phyloP scores from a whole-genome alignment of 2,797 vertebrate genomes.

The Anomalospiza imberbis region DNA sequence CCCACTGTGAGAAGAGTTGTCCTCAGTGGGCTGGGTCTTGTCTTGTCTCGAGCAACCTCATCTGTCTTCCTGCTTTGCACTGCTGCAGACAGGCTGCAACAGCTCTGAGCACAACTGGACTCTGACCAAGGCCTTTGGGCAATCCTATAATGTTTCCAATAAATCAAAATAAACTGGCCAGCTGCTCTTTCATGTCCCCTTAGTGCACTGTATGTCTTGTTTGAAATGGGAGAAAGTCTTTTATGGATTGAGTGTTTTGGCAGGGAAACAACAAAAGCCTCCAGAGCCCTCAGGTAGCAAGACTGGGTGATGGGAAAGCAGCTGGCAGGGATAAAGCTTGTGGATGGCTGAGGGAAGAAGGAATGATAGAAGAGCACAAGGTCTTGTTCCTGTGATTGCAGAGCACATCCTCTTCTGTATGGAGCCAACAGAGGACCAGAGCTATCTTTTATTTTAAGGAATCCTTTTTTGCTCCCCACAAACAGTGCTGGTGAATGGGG shows the following conservation, averaged over 20 bases:
- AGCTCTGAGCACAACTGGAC: conserved; percentile 6
- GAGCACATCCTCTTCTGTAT: background rate
- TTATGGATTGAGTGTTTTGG: background rate
- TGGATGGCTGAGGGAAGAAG: background rate
- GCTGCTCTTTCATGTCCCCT: conserved; percentile 1
- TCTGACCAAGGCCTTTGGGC: conserved; percentile 28
- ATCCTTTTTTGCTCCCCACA: background rate
- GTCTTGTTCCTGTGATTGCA: background rate
- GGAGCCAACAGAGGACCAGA: background rate
- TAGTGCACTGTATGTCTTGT: background rate
- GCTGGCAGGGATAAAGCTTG: background rate
- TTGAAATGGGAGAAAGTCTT: background rate
- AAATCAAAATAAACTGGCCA: conserved; percentile 44
- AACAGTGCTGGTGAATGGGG: background rate
- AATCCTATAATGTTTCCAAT: conserved; percentile 5
- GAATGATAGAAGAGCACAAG: background rate
- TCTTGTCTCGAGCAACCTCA: background rate
- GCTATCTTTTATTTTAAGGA: background rate
- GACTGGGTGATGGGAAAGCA: background rate
- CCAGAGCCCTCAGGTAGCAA: background rate
- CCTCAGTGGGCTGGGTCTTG: background rate
- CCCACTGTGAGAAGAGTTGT: background rate
- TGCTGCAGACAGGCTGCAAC: background rate
- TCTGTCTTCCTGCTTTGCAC: background rate
- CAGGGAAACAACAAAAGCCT: background rate